phyloP scores from a whole-genome alignment of 2,888 invertebrate genomes.

The Chrysotoxum bicinctum region DNA sequence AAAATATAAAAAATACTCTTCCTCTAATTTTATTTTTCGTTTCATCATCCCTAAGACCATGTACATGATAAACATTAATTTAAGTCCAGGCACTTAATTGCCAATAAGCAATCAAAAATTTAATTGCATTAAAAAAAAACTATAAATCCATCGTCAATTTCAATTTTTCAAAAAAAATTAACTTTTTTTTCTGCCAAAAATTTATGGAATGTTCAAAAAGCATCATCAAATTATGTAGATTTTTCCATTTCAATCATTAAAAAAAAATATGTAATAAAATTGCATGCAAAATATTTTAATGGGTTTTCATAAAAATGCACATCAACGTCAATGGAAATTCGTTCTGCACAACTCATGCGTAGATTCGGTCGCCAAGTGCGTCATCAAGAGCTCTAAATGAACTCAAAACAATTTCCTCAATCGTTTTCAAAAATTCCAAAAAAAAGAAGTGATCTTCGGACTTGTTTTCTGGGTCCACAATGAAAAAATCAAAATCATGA shows the following conservation, averaged over 20 bases:
- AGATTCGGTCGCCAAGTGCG: slow-evolving; percentile 40
- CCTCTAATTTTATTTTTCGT: too few species aligned
- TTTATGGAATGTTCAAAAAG: not conserved
- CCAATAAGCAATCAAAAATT: not conserved
- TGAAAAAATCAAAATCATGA: slow-evolving; percentile 2
- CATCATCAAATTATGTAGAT: not conserved
- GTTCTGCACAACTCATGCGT: slow-evolving; percentile 35
- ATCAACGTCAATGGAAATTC: slow-evolving; percentile 23
- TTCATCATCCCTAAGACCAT: not conserved
- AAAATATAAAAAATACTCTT: too few species aligned
- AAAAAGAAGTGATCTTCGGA: not conserved
- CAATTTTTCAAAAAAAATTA: not conserved
- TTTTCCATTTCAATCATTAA: slow-evolving; percentile 12
- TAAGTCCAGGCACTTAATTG: not conserved
- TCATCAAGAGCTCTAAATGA: slow-evolving; percentile 21
- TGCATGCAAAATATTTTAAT: not conserved
- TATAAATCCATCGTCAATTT: not conserved
- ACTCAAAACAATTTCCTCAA: slow-evolving; percentile 9
- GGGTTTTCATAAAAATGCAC: slow-evolving; percentile 41
- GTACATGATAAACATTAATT: not conserved
- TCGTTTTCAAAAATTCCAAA: slow-evolving; percentile 9
- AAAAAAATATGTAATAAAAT: slow-evolving; percentile 31
- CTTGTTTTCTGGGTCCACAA: not conserved
- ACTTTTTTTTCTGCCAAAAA: not conserved
- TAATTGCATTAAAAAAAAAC: not conserved